phyloP scores from a whole-genome alignment of 2,888 invertebrate genomes.

The Crematogaster levior region DNA sequence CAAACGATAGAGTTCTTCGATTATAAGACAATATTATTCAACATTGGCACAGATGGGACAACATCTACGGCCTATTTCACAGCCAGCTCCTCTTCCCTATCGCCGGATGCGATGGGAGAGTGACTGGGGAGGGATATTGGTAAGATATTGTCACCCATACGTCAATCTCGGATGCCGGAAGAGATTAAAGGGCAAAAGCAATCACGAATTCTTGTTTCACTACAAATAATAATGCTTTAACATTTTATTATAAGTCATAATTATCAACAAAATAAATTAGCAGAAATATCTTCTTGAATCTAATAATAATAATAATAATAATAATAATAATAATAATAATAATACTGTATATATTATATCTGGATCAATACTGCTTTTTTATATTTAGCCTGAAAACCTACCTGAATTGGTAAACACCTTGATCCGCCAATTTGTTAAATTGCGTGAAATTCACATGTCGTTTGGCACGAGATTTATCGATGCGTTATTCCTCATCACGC shows the following conservation, averaged over 20 bases:
- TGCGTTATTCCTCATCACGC: neutral
- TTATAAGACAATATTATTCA: neutral
- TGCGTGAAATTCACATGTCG: constrained; percentile 9
- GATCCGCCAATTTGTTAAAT: neutral
- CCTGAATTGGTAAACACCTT: constrained; percentile 28
- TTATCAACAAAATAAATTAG: neutral
- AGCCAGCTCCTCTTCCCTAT: neutral
- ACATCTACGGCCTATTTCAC: neutral
- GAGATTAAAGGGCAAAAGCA: neutral
- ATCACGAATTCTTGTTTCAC: neutral
- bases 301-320: neutral
- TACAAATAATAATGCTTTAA: neutral
- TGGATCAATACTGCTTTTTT: neutral
- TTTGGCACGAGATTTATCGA: constrained; percentile 14
- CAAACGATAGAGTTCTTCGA: neutral
- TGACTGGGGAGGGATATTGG: neutral
- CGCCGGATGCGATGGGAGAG: neutral
- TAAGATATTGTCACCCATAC: constrained; percentile 5
- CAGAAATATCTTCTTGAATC: neutral
- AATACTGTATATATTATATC: too few relatives aligned
- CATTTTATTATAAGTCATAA: neutral
- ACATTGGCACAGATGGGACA: neutral
- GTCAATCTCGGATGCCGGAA: constrained; percentile 6
- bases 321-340: neutral
- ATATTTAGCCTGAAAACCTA: neutral